Base-by-base conservation (phyloP, 2,113 vertebrate species). In the Menidia beryllina region DNA sequence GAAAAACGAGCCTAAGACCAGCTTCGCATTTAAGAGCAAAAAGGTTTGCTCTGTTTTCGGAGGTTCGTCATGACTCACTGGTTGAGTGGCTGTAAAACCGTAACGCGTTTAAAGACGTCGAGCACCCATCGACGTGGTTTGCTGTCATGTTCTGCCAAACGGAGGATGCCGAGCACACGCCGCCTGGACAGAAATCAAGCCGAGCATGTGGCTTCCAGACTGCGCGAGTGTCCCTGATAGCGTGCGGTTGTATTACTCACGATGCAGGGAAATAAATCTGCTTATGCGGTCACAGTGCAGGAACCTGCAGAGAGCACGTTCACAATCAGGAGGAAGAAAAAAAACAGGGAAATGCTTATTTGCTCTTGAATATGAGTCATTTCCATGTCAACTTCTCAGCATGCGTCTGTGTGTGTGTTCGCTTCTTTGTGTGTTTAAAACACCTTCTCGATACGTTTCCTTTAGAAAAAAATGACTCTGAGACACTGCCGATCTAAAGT, bases 71-170 rank as follows among this genome's bases (percentile, higher is more conserved):
- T 72, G 58, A 66, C 14, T 69, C 58, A 52, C 45, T 66, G 55
- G 14, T 60, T 43, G 17, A 55, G 9, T n/a, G 1, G 65, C 50
- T 65, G n/a, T 43, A 48, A 58, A 19, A 48, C 71, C 50, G 17
- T 39, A 45, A 49, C 62, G n/a, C 47, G 51, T 73, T 58, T 49
- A 63, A 84, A 63, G 20, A 61, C 20, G 66, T 65, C 56, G 0
- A 48, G 55, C 58, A 48, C 30, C 58, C 27, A 61, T 27, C 48
- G 23, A 34, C 1, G 7, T 48, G 72, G 11, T 21, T 38, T 69
- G 50, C 66, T 60, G 9, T 72, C 23, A 58, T 57, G 45, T 61
- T 58, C 39, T 75, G 65, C 60, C 60, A 73, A 66, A 77, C 49
- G 21, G 14, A 24, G 14, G 19, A 67, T 62, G 47, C 43, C 17